Conservation (phyloP, 2,888 invertebrate species). For the Eutolmus rufibarbis region DNA sequence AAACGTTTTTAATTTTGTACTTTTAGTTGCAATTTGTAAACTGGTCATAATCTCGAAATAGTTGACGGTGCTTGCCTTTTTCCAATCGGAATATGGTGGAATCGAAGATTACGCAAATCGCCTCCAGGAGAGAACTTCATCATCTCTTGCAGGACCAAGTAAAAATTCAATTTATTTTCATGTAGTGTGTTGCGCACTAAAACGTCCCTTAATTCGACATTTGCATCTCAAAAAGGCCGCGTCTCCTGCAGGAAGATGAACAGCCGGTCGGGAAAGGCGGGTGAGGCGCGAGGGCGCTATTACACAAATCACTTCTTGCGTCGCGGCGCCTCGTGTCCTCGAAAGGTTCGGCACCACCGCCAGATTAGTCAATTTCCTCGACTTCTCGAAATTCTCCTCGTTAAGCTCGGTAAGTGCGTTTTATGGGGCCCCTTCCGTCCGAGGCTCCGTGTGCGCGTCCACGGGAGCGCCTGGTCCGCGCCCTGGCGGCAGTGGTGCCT, state of each 20-base stretch:
- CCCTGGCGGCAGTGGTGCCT: not conserved
- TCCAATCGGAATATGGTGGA: not conserved
- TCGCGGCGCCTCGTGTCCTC: not conserved
- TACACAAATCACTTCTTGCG: not conserved
- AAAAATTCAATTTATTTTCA: not conserved
- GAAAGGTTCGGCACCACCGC: not conserved
- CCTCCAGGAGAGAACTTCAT: not conserved
- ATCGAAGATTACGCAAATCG: not conserved
- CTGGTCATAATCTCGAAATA: not conserved
- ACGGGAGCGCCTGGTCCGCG: not conserved
- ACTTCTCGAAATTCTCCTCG: constrained; percentile 12
- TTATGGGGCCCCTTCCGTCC: not conserved
- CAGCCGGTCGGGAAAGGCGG: not conserved
- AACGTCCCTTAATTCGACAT: not conserved
- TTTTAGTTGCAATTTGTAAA: too few species aligned
- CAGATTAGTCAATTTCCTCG: not conserved
- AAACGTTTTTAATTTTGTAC: too few species aligned
- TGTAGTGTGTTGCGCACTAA: not conserved
- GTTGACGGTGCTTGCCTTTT: not conserved
- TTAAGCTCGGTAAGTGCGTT: constrained; percentile 18
- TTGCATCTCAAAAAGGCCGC: not conserved
- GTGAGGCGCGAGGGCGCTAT: not conserved
- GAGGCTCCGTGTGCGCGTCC: not conserved
- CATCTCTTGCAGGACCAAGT: not conserved
- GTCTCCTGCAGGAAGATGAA: not conserved